Base-by-base conservation (phyloP, 1,140 invertebrate species). In the Fopius arisanus region DNA sequence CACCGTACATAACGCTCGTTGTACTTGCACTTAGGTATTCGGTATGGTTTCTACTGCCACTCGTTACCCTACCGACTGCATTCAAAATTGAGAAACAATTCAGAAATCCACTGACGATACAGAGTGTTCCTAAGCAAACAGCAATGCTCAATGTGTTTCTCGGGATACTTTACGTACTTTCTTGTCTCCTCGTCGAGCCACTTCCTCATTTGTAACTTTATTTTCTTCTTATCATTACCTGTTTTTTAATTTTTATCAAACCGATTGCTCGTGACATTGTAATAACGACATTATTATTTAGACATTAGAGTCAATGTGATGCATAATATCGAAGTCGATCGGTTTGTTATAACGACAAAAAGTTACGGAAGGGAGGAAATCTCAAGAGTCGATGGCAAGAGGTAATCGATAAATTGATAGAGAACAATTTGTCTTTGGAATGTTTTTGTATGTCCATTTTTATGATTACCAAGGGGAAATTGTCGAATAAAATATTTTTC, bases 31-130 rank as follows among this genome's bases (percentile, higher is more conserved):
- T 96, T 0, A 93, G 96, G 82, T 94, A 94, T 84, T 96, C 95
- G 4, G 83, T 92, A 37, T 97, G 95, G 94, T 96, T 98, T 84
- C 88, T 97, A 73, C 86, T 98, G 67, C 97, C 97, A 33, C 88
- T 97, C 23, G 87, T 97, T 1, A 98, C 96, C 12, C 88, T 98
- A 73, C 93, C 94, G 16, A 90, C 92, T 75, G 96, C 96, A 33
- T 98, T 98, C 88, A 90, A 93, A 82, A 93, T 97, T 80, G 97
- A 98, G 83, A 95, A 95, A 84, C 91, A 94, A 81, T 98, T 98
- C 85, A 91, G 96, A 67, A 91, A 91, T 77, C 90, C 92, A 40
- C 90, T 93, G 71, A 92, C 92, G 43, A 93, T 97, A 86, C 91
- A 93, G 79, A 90, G 90, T 86, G 93, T 98, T 70, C 96, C 96